phyloP scores from a whole-genome alignment of 2,888 invertebrate species.

The Parasteatoda lunata region DNA sequence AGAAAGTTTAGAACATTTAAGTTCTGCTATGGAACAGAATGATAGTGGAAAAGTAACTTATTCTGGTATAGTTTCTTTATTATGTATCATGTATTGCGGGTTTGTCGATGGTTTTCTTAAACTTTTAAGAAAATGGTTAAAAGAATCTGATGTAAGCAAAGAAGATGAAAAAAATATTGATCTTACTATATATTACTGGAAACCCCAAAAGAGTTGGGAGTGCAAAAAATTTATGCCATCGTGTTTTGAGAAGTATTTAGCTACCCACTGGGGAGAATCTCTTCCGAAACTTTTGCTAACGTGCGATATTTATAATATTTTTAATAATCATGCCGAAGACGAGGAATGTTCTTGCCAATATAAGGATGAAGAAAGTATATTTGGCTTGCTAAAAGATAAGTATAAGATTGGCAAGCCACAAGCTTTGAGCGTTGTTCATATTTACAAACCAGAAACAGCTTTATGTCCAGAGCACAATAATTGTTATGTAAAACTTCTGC shows the following conservation, averaged over 20 bases:
- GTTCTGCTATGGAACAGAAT: conserved; percentile 13
- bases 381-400: conserved; percentile 11
- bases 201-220: conserved; percentile 17
- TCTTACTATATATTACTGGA: conserved; percentile 39
- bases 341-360: conserved; percentile 16
- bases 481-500: conserved; percentile 26
- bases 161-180: conserved; percentile 28
- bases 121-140: conserved; percentile 40
- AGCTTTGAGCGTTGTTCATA: background rate
- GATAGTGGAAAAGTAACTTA: conserved; percentile 5
- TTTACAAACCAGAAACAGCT: conserved; percentile 8
- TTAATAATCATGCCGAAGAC: conserved; percentile 9
- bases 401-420: background rate
- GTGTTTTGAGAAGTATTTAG: conserved; percentile 53
- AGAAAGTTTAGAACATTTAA: conserved; percentile 16
- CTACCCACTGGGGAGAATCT: conserved; percentile 24
- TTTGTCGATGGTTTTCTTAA: conserved; percentile 16
- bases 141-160: conserved; percentile 24
- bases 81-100: background rate
- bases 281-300: conserved; percentile 42
- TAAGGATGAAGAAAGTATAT: conserved; percentile 15
- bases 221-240: background rate
- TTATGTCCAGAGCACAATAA: conserved; percentile 21
- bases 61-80: background rate
- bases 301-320: conserved; percentile 32